A percentile compares a stretch with the other conserved stretches of the same genome.
phyloP scores from a whole-genome alignment of 2,797 vertebrate species.

The Schizopygopsis malacanthus region DNA sequence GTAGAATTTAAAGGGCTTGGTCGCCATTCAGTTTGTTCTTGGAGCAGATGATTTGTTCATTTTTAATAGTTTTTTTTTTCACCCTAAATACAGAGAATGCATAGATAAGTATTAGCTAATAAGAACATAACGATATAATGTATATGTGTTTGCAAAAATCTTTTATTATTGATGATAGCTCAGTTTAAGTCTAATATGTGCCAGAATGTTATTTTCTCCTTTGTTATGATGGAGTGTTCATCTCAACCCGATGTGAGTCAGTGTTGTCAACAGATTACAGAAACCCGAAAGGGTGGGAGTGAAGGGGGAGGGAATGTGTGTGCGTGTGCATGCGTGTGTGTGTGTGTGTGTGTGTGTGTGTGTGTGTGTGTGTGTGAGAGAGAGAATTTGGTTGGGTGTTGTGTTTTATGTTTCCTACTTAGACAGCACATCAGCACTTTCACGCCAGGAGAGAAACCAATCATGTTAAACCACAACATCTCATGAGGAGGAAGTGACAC shows the following conservation, averaged over 20 bases:
- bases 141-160: background rate
- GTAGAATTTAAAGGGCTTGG: constrained; percentile 2
- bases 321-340: constrained; percentile 32
- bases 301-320: background rate
- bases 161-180: constrained; percentile 10
- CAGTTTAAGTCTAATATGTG: constrained; percentile 14
- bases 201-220: constrained; percentile 27
- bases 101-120: background rate
- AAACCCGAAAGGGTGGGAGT: constrained; percentile 7
- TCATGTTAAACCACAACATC: constrained; percentile 43
- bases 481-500: constrained; percentile 33
- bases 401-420: constrained; percentile 57
- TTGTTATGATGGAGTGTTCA: constrained; percentile 43
- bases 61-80: background rate
- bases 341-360: constrained; percentile 28
- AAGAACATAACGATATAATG: constrained; percentile 12
- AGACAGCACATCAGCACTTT: constrained; percentile 51
- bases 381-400: constrained; percentile 45
- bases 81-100: constrained; percentile 5
- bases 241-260: constrained; percentile 32
- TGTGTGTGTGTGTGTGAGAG: background rate
- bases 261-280: constrained; percentile 51
- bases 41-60: background rate
- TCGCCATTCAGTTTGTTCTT: background rate
- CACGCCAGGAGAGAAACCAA: constrained; percentile 42